A percentile compares a stretch with the other conserved stretches of the same genome.
These are phyloP conservation scores for Haliclona indistincta DNA, from an alignment of 37 sponge, comb jelly and placozoan species.

Conservation along the genomic window DNA sequence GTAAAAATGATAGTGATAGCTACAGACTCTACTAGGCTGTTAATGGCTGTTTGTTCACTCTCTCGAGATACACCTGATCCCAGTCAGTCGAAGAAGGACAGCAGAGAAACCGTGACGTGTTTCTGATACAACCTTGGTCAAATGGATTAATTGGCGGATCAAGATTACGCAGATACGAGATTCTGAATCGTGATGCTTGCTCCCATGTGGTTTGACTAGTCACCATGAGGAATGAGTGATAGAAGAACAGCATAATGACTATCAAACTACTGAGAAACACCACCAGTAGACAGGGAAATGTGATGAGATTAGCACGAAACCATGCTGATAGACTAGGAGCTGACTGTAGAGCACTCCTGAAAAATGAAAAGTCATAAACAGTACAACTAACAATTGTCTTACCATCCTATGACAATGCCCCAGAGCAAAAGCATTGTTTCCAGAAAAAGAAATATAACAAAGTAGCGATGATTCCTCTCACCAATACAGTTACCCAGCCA, in stretches of 20 bases:
- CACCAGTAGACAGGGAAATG: slow-evolving; percentile 19
- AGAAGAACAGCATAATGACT: slow-evolving; percentile 37
- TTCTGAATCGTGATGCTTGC: slow-evolving; percentile 45
- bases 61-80: slow-evolving; percentile 31
- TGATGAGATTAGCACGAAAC: slow-evolving; percentile 24
- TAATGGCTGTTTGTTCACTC: not conserved
- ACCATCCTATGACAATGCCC: slow-evolving; percentile 59
- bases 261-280: slow-evolving; percentile 10
- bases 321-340: not conserved
- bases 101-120: slow-evolving; percentile 27
- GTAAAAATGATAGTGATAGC: too few relatives aligned
- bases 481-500: slow-evolving; percentile 79
- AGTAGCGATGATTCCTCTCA: slow-evolving; percentile 72
- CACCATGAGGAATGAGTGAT: slow-evolving; percentile 62
- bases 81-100: slow-evolving; percentile 19
- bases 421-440: slow-evolving; percentile 52
- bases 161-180: slow-evolving; percentile 51
- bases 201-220: slow-evolving; percentile 76
- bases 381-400: slow-evolving; percentile 5
- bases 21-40: not conserved
- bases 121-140: slow-evolving; percentile 54
- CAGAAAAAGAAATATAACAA: slow-evolving; percentile 44
- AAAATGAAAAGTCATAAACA: not conserved
- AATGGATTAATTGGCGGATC: slow-evolving; percentile 53
- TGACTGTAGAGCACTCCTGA: slow-evolving; percentile 40